A percentile compares a stretch with the other conserved stretches of the same genome.
Evolutionary conservation across 2,888 invertebrate species (phyloP).

Genomic region (Diplolepis rosae): DNA sequence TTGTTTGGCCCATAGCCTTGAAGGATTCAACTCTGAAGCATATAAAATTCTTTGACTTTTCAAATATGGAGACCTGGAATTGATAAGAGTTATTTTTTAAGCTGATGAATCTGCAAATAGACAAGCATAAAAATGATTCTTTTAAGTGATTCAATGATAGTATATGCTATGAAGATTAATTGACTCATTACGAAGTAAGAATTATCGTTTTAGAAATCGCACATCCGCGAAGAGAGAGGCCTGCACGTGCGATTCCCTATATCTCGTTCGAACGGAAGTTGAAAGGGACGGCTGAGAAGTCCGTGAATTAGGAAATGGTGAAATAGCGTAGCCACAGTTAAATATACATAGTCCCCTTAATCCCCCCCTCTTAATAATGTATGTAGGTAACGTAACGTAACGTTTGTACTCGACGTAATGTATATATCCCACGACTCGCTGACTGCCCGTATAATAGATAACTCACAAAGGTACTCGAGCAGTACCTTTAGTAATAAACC

Average conservation of each 20-base stretch:
- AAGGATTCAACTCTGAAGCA: too few species aligned
- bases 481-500: neutral
- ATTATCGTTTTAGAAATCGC: slow-evolving; percentile 30
- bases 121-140: neutral
- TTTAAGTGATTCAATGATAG: neutral
- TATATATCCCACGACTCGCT: slow-evolving; percentile 50
- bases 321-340: slow-evolving; percentile 47
- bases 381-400: slow-evolving; percentile 53
- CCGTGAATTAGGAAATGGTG: slow-evolving; percentile 53
- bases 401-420: slow-evolving; percentile 44
- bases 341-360: slow-evolving; percentile 48
- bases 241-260: slow-evolving; percentile 49
- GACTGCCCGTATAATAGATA: slow-evolving; percentile 52
- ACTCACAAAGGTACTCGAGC: slow-evolving; percentile 43
- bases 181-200: slow-evolving; percentile 27
- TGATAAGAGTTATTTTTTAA: too few species aligned
- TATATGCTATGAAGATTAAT: slow-evolving; percentile 3
- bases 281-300: slow-evolving; percentile 40
- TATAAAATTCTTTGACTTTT: too few species aligned
- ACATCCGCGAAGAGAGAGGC: slow-evolving; percentile 34
- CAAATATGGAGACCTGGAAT: too few species aligned
- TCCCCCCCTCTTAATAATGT: slow-evolving; percentile 50
- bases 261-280: slow-evolving; percentile 26
- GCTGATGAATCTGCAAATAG: too few species aligned
- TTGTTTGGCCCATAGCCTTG: too few species aligned